Conservation (phyloP, 2,888 invertebrate genomes). For the Melikaiella ostensackeni region DNA sequence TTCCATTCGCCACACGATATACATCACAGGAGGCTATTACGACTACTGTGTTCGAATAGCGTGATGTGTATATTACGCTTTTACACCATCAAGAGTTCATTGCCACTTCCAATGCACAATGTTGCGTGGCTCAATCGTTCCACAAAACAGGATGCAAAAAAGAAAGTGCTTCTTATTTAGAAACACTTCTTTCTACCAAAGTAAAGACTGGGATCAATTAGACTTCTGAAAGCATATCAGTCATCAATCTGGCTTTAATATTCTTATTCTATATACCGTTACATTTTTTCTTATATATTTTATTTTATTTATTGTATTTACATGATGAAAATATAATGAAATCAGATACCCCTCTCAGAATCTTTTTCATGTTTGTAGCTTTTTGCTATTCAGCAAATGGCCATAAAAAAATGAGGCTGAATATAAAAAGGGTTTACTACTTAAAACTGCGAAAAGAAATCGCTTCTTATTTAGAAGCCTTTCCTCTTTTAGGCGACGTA, state of each 20-base stretch:
- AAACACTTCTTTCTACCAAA: background rate
- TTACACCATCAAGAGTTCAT: constrained; percentile 23
- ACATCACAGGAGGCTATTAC: constrained; percentile 13
- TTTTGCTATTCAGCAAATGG: too few species aligned
- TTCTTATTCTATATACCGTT: background rate
- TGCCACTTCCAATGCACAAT: constrained; percentile 12
- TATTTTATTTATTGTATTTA: background rate
- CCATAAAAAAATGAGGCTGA: too few species aligned
- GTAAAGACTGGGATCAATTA: background rate
- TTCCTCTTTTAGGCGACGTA: too few species aligned
- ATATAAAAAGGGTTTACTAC: too few species aligned
- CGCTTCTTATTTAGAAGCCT: too few species aligned
- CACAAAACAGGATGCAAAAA: background rate
- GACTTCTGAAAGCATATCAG: too few species aligned
- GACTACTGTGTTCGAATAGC: background rate
- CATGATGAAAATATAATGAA: too few species aligned
- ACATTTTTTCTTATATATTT: background rate
- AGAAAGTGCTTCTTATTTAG: background rate
- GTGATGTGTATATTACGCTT: background rate
- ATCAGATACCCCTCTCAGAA: too few species aligned
- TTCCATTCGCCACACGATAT: constrained; percentile 50
- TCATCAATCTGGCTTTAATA: background rate
- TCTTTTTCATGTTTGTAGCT: too few species aligned
- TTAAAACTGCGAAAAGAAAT: too few species aligned
- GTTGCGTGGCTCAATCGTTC: background rate